Evolutionary conservation across 2,888 invertebrate genomes (phyloP).

Genomic region (Drosophila aldrichi): DNA sequence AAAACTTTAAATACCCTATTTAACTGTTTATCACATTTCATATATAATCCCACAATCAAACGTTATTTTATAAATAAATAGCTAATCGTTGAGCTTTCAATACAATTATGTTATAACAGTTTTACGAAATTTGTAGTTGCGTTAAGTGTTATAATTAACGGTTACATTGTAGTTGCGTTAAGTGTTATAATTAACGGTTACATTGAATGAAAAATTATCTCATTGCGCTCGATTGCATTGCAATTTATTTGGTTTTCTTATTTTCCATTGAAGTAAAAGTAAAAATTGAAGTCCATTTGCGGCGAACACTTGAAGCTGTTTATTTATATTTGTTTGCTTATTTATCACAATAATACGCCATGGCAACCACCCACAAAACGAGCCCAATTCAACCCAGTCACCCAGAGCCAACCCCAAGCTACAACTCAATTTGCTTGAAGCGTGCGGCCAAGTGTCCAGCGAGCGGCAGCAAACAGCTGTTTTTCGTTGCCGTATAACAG

Average conservation of each 20-base stretch:
- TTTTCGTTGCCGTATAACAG: constrained; percentile 57
- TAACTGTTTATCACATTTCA: neutral
- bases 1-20: neutral
- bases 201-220: constrained; percentile 41
- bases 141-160: no score
- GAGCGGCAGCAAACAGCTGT: constrained; percentile 62
- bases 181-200: constrained; percentile 41
- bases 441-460: constrained; percentile 17
- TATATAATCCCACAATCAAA: neutral
- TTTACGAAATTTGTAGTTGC: constrained; percentile 20
- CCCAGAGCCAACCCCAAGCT: constrained; percentile 11
- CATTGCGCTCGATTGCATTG: constrained; percentile 50
- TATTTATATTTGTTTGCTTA: constrained; percentile 72
- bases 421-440: neutral
- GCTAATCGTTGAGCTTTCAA: constrained; percentile 4
- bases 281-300: constrained; percentile 75
- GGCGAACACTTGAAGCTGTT: constrained; percentile 71
- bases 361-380: constrained; percentile 62
- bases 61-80: neutral
- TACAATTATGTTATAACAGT: constrained; percentile 23
- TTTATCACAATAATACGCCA: constrained; percentile 68
- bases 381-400: constrained; percentile 15
- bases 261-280: constrained; percentile 38
- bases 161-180: no score
- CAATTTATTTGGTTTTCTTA: constrained; percentile 23